Evolutionary conservation across 2,113 vertebrate species (phyloP).

Genomic region (Nansenia antarctica): DNA sequence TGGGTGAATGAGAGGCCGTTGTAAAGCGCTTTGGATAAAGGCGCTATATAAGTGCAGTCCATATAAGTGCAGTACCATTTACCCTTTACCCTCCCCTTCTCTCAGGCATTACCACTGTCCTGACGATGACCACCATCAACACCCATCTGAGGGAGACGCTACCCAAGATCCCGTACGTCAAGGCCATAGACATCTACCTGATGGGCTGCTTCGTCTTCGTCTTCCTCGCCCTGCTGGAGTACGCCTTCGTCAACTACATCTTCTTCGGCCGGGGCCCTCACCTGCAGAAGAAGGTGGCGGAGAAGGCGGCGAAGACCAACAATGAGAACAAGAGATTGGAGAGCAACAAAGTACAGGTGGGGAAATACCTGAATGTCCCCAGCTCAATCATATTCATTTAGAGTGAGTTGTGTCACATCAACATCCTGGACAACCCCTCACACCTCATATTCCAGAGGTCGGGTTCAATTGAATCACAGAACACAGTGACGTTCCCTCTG

Average conservation of each 20-base stretch:
- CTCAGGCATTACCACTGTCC: conserved; percentile 91
- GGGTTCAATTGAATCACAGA: too few relatives aligned
- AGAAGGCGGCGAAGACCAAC: conserved; percentile 79
- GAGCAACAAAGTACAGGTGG: conserved; percentile 79
- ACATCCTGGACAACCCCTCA: too few relatives aligned
- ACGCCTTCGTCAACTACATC: conserved; percentile 95
- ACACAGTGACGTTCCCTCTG: too few relatives aligned
- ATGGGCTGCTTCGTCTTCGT: conserved; percentile 97
- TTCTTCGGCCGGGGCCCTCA: conserved; percentile 94
- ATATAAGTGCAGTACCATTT: too few relatives aligned
- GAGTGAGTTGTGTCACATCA: too few relatives aligned
- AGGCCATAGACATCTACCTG: conserved; percentile 93
- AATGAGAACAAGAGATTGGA: conserved; percentile 73
- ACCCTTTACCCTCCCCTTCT: conserved; percentile 31
- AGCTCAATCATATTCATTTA: too few relatives aligned
- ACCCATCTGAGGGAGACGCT: conserved; percentile 92
- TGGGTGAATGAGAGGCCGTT: too few relatives aligned
- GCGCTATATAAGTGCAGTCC: too few relatives aligned
- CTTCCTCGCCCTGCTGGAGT: conserved; percentile 92
- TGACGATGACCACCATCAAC: conserved; percentile 97
- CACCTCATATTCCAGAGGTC: too few relatives aligned
- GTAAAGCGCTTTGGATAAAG: too few relatives aligned
- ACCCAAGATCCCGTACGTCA: conserved; percentile 94
- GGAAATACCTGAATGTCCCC: too few relatives aligned
- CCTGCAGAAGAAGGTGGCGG: conserved; percentile 84